Conservation (phyloP, 2,797 vertebrate species). For the Pseudomugil gertrudae region DNA sequence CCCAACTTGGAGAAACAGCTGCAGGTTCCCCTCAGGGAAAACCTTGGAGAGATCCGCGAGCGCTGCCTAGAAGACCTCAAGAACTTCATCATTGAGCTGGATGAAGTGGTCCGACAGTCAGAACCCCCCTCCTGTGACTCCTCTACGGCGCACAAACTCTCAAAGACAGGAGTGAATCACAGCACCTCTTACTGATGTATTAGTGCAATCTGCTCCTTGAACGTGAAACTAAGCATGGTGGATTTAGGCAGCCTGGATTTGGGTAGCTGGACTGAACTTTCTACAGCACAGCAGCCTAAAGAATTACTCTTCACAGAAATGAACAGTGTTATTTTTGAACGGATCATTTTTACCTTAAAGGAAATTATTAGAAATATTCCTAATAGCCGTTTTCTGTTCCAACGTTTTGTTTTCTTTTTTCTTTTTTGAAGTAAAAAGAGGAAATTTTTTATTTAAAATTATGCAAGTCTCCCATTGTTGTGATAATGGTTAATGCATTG, state of each 20-base stretch:
- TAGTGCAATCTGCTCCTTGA: background rate
- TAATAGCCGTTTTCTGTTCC: background rate
- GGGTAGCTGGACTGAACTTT: conserved; percentile 34
- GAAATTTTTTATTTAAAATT: conserved; percentile 49
- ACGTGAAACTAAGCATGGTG: conserved; percentile 10
- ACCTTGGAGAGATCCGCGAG: conserved; percentile 94
- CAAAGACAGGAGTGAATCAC: conserved; percentile 58
- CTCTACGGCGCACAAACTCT: conserved; percentile 55
- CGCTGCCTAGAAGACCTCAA: conserved; percentile 94
- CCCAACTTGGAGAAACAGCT: conserved; percentile 92
- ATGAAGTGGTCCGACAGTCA: conserved; percentile 71
- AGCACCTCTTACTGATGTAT: conserved; percentile 53
- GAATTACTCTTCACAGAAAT: conserved; percentile 7
- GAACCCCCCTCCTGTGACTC: conserved; percentile 65
- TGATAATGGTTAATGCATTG: conserved; percentile 15
- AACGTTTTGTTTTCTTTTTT: background rate
- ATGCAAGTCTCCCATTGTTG: conserved; percentile 1
- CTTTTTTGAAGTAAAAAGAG: conserved; percentile 17
- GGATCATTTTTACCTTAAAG: conserved; percentile 36
- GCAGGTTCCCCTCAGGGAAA: conserved; percentile 92
- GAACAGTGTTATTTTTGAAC: conserved; percentile 66
- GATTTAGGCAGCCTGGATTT: conserved; percentile 22
- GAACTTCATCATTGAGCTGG: conserved; percentile 87
- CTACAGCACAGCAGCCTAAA: conserved; percentile 28
- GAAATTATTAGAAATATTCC: conserved; percentile 19